Evolutionary conservation across 2,797 vertebrate species (phyloP), one percentile per base, ranked within the genome.

Genomic region (Ctenosaura bakeri): DNA sequence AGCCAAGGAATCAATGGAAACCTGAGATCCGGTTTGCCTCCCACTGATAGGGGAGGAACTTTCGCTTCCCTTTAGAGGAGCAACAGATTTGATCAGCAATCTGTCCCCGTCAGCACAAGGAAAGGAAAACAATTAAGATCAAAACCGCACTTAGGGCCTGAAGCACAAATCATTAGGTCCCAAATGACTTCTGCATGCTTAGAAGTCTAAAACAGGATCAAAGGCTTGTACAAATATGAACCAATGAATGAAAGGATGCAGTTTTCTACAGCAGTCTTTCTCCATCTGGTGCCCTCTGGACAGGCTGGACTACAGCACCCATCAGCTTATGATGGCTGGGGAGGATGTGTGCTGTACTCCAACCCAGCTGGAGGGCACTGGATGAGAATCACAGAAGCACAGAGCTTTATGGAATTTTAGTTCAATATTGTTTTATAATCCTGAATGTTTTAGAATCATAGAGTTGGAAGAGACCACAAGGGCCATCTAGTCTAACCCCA

Each of bases 261-360:
- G 1, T 12, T 71, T 62, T 8, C n/a, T 79, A 91, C 12, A 91
- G 88, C 87, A 20, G 86, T 93, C 94, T 94, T 94, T 95, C 32
- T n/a, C 80, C 12, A 56, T n/a, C n/a, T 35, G n/a, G 18, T 12
- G 4, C 66, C 69, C 50, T 22, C 64, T 20, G 71, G 26, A 71
- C 12, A 9, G 0, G 7, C 32, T 38, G n/a, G 54, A 82, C 3
- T 35, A n/a, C 54, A 82, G 26, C 20, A n/a, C 18, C 54, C 54
- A 35, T 82, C 54, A 29, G 20, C 3, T 14, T n/a, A n/a, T 6
- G 14, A 32, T 10, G 42, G 83, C 64, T 69, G 64, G 64, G 83
- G 32, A 9, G 6, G 29, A 6, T n/a, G 62, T 42, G 62, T 42
- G 46, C 16, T 69, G 83, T 69, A 22, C 29, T 12, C 83, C 8